Percentiles rank a stretch among this genome's conserved stretches.
Evolutionary conservation across 2,113 vertebrate genomes (phyloP).

Genomic region (Sclerurus mexicanus): DNA sequence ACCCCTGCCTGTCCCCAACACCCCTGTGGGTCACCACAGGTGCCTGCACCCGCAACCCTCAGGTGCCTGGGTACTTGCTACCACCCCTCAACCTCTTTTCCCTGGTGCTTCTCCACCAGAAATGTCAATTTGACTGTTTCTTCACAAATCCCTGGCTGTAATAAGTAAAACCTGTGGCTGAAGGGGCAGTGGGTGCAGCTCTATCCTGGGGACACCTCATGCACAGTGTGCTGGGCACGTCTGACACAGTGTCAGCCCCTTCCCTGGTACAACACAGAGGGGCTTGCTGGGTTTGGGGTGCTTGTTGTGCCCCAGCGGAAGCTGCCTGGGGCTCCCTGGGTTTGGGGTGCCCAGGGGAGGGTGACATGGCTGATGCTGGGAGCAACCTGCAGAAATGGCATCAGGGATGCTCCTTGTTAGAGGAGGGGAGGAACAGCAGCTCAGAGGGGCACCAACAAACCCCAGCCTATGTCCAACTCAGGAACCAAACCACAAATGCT

Average conservation of each 20-base stretch:
- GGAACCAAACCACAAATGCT: neutral
- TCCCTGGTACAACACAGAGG: accelerated
- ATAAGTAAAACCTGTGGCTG: neutral
- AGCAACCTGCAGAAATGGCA: accelerated
- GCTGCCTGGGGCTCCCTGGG: neutral
- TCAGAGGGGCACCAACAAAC: neutral
- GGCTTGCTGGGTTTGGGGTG: neutral
- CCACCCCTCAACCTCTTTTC: neutral
- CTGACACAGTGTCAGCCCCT: accelerated
- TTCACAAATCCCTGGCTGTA: accelerated
- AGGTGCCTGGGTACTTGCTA: accelerated
- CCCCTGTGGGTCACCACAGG: accelerated
- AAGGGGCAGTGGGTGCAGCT: neutral
- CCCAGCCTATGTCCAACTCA: neutral
- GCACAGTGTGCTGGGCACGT: accelerated
- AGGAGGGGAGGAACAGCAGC: neutral
- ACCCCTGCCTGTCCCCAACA: accelerated
- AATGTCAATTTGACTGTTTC: neutral
- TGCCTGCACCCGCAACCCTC: neutral
- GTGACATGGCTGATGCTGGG: neutral
- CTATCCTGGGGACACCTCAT: accelerated
- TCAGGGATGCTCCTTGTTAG: neutral
- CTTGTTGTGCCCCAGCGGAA: neutral
- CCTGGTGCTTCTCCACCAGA: neutral
- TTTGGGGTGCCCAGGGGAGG: neutral